Evolutionary conservation across 2,888 invertebrate species (phyloP), one percentile per base, ranked within the genome.

Genomic region (Harmothoe impar): DNA sequence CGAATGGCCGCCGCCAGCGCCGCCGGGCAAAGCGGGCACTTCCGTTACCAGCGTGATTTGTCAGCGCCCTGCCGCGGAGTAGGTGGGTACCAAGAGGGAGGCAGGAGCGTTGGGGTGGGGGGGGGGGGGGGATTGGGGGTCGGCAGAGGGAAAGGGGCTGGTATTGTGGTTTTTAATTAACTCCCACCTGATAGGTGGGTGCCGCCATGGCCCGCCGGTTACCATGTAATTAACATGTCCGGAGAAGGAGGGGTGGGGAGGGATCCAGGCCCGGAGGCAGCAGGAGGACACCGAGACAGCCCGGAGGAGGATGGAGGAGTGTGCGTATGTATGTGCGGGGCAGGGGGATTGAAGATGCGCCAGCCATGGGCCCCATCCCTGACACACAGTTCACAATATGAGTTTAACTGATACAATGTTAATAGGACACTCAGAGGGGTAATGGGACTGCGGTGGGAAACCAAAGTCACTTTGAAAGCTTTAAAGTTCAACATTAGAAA

Each of bases 131-230:
- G n/a, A n/a, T n/a, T n/a, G n/a, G n/a, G 62, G 72, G 72, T 15
- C 72, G 29, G 72, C 29, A 25, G 72, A 25, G 51, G 84, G 68
- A 15, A n/a, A 25, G 68, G n/a, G 3, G 68, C 68, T 68, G 68
- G 68, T 7, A 29, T 84, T 84, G 84, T 0, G 84, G 84, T 84
- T 84, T 78, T 84, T 84, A 84, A 84, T 84, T 84, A 84, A 84
- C 84, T 43, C 35, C 35, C 78, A 29, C 35, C 33, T 43, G 25
- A 78, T 78, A 78, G 78, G 43, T 17, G 84, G 35, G n/a, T 17
- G 25, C 43, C 20, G 1, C 23, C 29, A 43, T 25, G 84, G 43
- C 35, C 51, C 84, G 25, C 20, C 25, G 43, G 84, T 84, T 84
- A 84, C 84, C 20, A 43, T 43, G 84, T 84, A 35, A 84, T 84